Evolutionary conservation across 2,797 vertebrate species (phyloP).

Genomic region (Poecilia gillii): DNA sequence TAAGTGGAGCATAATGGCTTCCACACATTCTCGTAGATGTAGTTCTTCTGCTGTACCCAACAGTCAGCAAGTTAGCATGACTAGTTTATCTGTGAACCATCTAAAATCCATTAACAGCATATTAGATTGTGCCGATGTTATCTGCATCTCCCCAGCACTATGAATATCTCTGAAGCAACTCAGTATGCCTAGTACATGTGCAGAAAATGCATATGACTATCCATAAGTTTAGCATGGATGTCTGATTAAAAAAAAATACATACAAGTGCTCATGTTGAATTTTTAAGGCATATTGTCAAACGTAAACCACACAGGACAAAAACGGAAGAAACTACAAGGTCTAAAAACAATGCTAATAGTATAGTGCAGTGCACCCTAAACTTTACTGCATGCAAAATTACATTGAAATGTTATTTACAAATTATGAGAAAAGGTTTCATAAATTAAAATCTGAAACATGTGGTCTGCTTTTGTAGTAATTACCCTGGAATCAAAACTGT

Average conservation of each 20-base stretch:
- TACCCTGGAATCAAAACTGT: background rate
- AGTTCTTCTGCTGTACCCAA: constrained; percentile 20
- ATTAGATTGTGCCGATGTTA: constrained; percentile 53
- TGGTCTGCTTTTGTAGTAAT: background rate
- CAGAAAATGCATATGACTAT: background rate
- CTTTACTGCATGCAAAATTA: no score
- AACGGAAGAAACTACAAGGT: background rate
- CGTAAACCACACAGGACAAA: background rate
- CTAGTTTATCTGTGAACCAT: constrained; percentile 55
- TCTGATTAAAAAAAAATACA: background rate
- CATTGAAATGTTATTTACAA: background rate
- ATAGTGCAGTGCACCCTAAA: no score
- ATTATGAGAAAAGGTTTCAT: background rate
- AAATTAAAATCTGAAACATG: background rate
- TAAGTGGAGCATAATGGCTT: constrained; percentile 32
- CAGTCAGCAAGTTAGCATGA: constrained; percentile 45
- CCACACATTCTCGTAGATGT: constrained; percentile 14
- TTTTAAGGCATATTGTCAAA: no score
- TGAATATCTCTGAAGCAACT: constrained; percentile 27
- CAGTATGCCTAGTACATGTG: background rate
- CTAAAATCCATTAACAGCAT: constrained; percentile 53
- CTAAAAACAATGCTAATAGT: background rate
- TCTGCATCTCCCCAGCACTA: constrained; percentile 40
- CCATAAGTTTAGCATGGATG: background rate
- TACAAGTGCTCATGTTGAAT: background rate